Conservation (phyloP, 2,113 vertebrate genomes). For the Pavo muticus region DNA sequence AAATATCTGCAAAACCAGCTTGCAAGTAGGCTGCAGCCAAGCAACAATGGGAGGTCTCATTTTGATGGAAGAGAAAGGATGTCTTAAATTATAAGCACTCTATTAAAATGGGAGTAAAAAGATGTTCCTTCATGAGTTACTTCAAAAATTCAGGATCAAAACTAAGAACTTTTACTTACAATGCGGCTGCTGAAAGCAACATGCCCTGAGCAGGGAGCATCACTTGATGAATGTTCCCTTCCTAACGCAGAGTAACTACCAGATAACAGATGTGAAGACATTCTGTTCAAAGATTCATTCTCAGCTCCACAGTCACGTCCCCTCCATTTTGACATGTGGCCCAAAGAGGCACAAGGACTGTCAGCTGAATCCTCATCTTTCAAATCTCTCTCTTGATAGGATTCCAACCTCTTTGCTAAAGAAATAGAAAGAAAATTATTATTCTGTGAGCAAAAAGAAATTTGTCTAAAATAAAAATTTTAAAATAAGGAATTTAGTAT, state of each 20-base stretch:
- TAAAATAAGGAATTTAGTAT: neutral
- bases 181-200: slow-evolving; percentile 91
- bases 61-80: neutral
- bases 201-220: slow-evolving; percentile 42
- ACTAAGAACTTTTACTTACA: slow-evolving; percentile 76
- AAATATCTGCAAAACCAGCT: neutral
- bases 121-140: neutral
- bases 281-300: slow-evolving; percentile 75
- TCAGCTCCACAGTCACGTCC: slow-evolving; percentile 69
- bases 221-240: slow-evolving; percentile 49
- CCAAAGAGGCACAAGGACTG: slow-evolving; percentile 40
- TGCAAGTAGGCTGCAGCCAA: neutral
- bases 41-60: neutral
- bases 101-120: neutral
- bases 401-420: slow-evolving; percentile 84
- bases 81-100: neutral
- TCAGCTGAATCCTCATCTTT: slow-evolving; percentile 51
- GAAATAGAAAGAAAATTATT: neutral
- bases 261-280: slow-evolving; percentile 72
- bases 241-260: slow-evolving; percentile 53
- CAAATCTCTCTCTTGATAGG: slow-evolving; percentile 80
- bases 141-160: neutral
- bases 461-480: neutral
- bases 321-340: slow-evolving; percentile 45
- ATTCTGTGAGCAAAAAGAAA: neutral